These are phyloP conservation scores for Agrotis ipsilon DNA, from an alignment of 2,888 invertebrate genomes.

Conservation along the genomic window DNA sequence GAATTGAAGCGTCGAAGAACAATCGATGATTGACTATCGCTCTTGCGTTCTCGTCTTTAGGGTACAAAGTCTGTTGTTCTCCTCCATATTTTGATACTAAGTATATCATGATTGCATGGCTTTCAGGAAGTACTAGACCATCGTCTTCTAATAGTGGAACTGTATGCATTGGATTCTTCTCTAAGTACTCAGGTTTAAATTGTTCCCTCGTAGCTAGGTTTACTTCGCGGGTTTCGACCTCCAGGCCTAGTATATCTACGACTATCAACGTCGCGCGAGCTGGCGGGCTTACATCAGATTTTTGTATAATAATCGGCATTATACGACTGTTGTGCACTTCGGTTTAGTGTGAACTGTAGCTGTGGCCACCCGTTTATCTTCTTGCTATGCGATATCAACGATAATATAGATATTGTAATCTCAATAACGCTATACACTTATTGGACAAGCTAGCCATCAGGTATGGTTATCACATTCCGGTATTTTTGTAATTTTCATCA, in stretches of 20 bases:
- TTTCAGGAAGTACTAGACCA: constrained; percentile 70
- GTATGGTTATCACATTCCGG: too few species aligned
- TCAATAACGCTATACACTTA: background rate
- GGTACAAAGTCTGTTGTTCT: constrained; percentile 67
- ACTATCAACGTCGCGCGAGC: constrained; percentile 72
- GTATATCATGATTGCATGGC: constrained; percentile 76
- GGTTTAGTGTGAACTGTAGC: constrained; percentile 7
- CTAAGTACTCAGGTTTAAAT: constrained; percentile 69
- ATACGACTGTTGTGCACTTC: background rate
- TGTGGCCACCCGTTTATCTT: constrained; percentile 28
- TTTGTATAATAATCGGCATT: constrained; percentile 67
- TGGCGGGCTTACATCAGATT: constrained; percentile 72
- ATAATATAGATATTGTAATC: constrained; percentile 22
- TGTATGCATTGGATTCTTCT: constrained; percentile 76
- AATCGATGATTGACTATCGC: constrained; percentile 72
- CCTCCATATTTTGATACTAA: constrained; percentile 71
- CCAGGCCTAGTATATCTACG: constrained; percentile 67
- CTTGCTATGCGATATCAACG: constrained; percentile 12
- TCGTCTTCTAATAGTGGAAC: constrained; percentile 76
- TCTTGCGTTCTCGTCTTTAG: constrained; percentile 66
- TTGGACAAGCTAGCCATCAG: background rate
- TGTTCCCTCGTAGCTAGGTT: constrained; percentile 70
- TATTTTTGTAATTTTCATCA: too few species aligned
- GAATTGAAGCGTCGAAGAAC: constrained; percentile 73
- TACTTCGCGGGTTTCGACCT: constrained; percentile 69